A percentile compares a stretch with the other conserved stretches of the same genome.
Conservation (phyloP, 1,140 invertebrate genomes). For the Aphelinus certus region DNA sequence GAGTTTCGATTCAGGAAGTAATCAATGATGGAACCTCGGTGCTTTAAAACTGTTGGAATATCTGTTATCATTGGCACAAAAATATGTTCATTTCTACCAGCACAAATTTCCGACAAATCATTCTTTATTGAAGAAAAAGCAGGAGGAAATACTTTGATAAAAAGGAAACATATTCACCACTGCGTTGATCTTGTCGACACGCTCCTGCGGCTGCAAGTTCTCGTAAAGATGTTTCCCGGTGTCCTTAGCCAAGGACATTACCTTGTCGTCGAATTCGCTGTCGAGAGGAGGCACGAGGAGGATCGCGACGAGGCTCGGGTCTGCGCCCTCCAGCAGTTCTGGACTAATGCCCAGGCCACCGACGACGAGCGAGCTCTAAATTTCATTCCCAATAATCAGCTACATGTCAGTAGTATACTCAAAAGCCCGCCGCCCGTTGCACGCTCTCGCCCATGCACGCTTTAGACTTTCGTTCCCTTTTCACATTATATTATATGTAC, state of each 20-base stretch:
- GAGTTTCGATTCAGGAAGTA: no score
- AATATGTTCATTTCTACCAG: no score
- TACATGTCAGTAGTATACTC: neutral
- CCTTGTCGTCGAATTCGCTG: constrained; percentile 77
- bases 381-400: constrained; percentile 44
- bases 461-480: constrained; percentile 20
- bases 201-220: constrained; percentile 69
- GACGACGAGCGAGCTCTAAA: constrained; percentile 62
- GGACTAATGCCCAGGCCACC: constrained; percentile 64
- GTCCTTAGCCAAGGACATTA: constrained; percentile 83
- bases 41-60: no score
- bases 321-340: constrained; percentile 63
- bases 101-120: no score
- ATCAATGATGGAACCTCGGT: no score
- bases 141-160: constrained; percentile 38
- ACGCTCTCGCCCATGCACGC: constrained; percentile 23
- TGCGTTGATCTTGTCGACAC: constrained; percentile 74
- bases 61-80: no score
- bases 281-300: constrained; percentile 70
- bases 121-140: constrained; percentile 19
- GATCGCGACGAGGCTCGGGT: constrained; percentile 64
- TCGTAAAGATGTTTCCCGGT: constrained; percentile 79
- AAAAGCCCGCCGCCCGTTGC: neutral
- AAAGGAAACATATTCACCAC: constrained; percentile 66
- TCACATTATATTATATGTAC: constrained; percentile 5